Evolutionary conservation across 2,797 vertebrate genomes (phyloP), one percentile per base, ranked within the genome.

Genomic region (Chiloscyllium punctatum): DNA sequence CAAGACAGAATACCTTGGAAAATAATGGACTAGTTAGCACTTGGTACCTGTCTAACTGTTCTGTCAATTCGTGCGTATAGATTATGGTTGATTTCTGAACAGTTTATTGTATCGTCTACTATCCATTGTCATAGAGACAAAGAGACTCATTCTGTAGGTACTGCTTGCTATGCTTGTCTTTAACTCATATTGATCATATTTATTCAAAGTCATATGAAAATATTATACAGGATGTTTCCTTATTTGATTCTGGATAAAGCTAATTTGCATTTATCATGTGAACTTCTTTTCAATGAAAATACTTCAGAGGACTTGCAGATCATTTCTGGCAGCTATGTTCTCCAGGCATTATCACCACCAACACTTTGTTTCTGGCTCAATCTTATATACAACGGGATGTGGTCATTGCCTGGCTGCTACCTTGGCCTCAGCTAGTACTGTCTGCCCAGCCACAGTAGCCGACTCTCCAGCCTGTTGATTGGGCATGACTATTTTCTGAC

Each of bases 191-290:
- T 33, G 33, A 66, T 66, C 57, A 66, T n/a, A 66, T 37, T 91
- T n/a, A 91, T 91, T 91, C 88, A 91, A 90, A 91, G 33, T 62
- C 16, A 6, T 66, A 91, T 23, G 42, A n/a, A 91, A 91, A 91
- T 84, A 66, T 53, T 51, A 37, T 62, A 15, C 57, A 62, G 57
- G 66, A 66, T 57, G n/a, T 66, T 91, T 91, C 15, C 33, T 91
- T 66, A 91, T 62, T 30, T 66, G 30, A 37, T 91, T 15, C 57
- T n/a, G 57, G 30, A 62, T 91, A 66, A 91, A 62, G 16, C 37
- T 21, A 25, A 84, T 25, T 48, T 84, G 37, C 42, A 48, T 48
- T 84, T 48, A 48, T 48, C 82, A 23, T 8, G 48, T 84, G 82
- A 84, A 25, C 82, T 7, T 84, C 33, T 88, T 51, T 91, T 57